Evolutionary conservation across 92 coral and sea anemone species (phyloP).

Genomic region (Epizoanthus illoricatus): DNA sequence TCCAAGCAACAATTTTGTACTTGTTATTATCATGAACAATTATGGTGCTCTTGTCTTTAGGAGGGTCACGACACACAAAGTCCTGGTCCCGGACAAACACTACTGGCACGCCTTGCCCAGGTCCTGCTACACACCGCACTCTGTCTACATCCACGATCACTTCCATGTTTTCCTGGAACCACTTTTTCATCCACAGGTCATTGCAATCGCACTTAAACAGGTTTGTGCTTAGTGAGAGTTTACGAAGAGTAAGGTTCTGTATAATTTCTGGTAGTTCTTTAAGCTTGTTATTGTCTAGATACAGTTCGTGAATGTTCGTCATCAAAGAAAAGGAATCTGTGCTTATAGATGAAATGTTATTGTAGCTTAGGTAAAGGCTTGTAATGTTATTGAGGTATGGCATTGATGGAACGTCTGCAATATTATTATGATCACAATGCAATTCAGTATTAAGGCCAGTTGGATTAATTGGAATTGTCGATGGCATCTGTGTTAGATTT

Average conservation of each 20-base stretch:
- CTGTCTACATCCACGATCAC: slow-evolving; percentile 50
- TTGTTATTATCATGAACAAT: too few relatives aligned
- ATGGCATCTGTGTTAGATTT: slow-evolving; percentile 55
- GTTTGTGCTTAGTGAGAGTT: slow-evolving; percentile 57
- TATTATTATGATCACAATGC: slow-evolving; percentile 50
- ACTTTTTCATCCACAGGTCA: slow-evolving; percentile 67
- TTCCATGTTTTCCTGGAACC: slow-evolving; percentile 49
- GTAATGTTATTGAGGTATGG: slow-evolving; percentile 60
- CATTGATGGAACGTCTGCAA: slow-evolving; percentile 45
- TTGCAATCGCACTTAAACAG: slow-evolving; percentile 74
- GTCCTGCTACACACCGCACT: slow-evolving; percentile 63
- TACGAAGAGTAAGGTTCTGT: slow-evolving; percentile 42
- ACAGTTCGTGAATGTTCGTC: slow-evolving; percentile 49
- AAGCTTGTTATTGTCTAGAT: slow-evolving; percentile 66
- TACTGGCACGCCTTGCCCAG: slow-evolving; percentile 55
- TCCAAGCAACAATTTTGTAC: not conserved
- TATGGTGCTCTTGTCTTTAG: not conserved
- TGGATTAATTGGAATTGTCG: slow-evolving; percentile 40
- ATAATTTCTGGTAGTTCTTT: slow-evolving; percentile 53
- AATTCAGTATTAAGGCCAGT: slow-evolving; percentile 52
- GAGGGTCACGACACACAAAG: slow-evolving; percentile 53
- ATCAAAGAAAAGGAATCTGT: slow-evolving; percentile 34
- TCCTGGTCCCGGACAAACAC: slow-evolving; percentile 46
- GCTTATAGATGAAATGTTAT: slow-evolving; percentile 50
- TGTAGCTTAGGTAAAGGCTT: slow-evolving; percentile 59